Conservation (phyloP, 64 coral and sea anemone species). For the Actinia tenebrosa region DNA sequence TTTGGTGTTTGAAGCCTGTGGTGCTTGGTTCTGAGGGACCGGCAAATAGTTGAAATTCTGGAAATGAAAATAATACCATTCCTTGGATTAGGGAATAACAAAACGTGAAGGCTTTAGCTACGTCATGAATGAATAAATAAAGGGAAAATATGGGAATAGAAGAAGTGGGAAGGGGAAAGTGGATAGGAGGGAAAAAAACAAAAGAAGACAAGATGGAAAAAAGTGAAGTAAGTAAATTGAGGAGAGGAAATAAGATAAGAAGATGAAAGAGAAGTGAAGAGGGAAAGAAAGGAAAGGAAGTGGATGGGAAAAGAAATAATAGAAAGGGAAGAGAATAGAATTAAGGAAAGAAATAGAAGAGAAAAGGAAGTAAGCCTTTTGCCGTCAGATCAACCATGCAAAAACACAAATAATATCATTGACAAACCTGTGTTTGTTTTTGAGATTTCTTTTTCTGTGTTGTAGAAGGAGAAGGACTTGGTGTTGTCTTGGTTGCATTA, state of each 20-base stretch:
- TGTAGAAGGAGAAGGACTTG: conserved; percentile 11
- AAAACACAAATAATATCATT: background rate
- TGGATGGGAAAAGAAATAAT: background rate
- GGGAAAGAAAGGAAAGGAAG: no score
- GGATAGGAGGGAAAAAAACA: background rate
- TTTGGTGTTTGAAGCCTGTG: conserved; percentile 43
- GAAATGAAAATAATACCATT: background rate
- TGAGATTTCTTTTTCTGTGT: background rate
- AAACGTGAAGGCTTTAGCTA: no score
- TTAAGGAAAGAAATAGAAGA: background rate
- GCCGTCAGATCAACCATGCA: background rate
- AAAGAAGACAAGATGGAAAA: no score
- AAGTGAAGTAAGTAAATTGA: no score
- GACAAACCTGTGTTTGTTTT: background rate
- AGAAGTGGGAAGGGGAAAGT: background rate
- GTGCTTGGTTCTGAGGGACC: background rate
- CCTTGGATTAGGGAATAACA: no score
- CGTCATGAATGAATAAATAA: background rate
- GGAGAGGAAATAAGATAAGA: no score
- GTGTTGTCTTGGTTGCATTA: background rate
- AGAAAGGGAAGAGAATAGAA: background rate
- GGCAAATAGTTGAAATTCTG: conserved; percentile 17
- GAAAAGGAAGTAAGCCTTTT: background rate
- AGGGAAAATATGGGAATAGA: background rate
- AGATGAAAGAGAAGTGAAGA: no score